phyloP scores from a whole-genome alignment of 2,797 vertebrate genomes.

The Podarcis siculus region DNA sequence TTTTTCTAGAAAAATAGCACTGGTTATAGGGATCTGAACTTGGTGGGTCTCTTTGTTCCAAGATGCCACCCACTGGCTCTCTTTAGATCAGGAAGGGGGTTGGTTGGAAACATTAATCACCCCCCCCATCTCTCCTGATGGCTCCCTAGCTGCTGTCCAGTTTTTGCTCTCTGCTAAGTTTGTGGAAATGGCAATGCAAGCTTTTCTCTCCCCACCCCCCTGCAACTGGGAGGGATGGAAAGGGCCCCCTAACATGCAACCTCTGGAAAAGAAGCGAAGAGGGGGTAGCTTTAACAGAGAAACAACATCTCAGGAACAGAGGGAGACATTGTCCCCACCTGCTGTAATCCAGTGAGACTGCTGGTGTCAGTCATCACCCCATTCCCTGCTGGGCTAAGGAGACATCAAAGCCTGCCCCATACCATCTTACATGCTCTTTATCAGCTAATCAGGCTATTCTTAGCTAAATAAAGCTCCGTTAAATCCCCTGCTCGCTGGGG shows the following conservation, averaged over 20 bases:
- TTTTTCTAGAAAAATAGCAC: too few relatives aligned
- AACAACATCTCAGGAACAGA: slow-evolving; percentile 76
- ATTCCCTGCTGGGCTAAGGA: slow-evolving; percentile 75
- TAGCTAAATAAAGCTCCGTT: slow-evolving; percentile 79
- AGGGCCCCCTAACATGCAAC: background rate
- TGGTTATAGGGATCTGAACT: too few relatives aligned
- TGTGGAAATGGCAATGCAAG: background rate
- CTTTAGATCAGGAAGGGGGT: too few relatives aligned
- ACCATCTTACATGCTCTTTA: slow-evolving; percentile 83
- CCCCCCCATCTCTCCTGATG: too few relatives aligned
- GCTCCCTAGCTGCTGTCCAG: too few relatives aligned
- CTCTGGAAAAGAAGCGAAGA: background rate
- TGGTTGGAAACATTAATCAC: too few relatives aligned
- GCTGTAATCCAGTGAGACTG: slow-evolving; percentile 81
- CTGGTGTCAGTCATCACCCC: slow-evolving; percentile 76
- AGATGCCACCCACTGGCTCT: too few relatives aligned
- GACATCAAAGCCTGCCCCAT: slow-evolving; percentile 82
- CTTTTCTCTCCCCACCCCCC: slow-evolving; percentile 43
- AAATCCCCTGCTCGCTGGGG: slow-evolving; percentile 80
- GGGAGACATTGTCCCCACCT: slow-evolving; percentile 66
- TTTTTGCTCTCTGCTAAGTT: too few relatives aligned
- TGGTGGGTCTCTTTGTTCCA: too few relatives aligned
- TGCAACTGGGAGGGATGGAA: slow-evolving; percentile 37
- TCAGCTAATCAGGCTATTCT: slow-evolving; percentile 83
- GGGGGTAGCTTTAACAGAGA: slow-evolving; percentile 54